These are phyloP conservation scores for Heterocephalus glaber DNA, from an alignment of 2,113 vertebrate genomes.

Conservation along the genomic window DNA sequence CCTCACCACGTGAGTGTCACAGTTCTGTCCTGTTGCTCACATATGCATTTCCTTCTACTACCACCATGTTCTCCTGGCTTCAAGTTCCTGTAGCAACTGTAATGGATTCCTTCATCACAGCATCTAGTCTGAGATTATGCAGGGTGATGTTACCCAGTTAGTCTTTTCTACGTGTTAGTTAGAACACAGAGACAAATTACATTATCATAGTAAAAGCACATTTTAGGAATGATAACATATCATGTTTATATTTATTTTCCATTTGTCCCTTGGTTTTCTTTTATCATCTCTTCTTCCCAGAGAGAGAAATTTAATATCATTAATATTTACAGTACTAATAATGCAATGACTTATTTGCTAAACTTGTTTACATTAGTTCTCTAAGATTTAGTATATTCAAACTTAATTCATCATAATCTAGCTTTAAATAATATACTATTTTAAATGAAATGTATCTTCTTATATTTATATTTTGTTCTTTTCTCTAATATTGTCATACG, in stretches of 20 bases:
- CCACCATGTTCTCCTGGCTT: rapidly evolving
- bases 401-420: too few relatives aligned
- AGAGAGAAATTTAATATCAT: neutral
- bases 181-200: neutral
- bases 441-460: neutral
- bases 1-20: neutral
- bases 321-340: neutral
- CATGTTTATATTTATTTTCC: neutral
- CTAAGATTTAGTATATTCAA: neutral
- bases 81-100: neutral
- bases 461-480: neutral
- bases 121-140: too few relatives aligned
- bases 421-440: neutral
- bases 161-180: neutral
- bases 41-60: too few relatives aligned
- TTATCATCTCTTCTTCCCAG: neutral
- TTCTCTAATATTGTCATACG: neutral
- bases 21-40: neutral
- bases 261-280: neutral
- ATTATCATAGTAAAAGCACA: neutral
- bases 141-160: neutral
- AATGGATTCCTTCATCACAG: neutral
- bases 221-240: neutral
- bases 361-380: neutral
- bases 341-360: neutral